Base-by-base conservation (phyloP, 1,140 invertebrate genomes). In the Drosophila erecta region DNA sequence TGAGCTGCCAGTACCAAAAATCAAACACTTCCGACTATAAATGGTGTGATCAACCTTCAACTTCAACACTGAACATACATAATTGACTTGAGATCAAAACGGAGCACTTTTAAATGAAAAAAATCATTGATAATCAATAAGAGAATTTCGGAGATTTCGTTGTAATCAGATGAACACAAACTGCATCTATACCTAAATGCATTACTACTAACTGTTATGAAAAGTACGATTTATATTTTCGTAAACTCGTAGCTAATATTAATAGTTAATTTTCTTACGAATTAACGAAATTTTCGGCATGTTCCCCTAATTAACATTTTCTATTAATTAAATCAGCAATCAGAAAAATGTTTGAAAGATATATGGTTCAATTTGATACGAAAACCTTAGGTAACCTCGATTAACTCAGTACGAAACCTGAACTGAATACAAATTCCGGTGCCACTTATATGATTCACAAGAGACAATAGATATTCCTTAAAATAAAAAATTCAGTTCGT, bases 291-390 rank as follows among this genome's bases (percentile, higher is more conserved):
- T 12, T 0, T 61, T 3, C 24, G 27, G 8, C 35, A 2, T 54
- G 20, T 12, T 5, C 20, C 8, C 5, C n/a, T 24, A n/a, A 27
- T 27, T 3, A 27, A n/a, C 8, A 30, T 30, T 3, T 15, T 49
- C 10, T 15, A 30, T 30, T 15, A 1, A 11, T 30, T 51, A 12
- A 20, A 35, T 51, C 4, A 20, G 12, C 15, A 30, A 33, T 17
- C 14, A 22, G 15, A 22, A 22, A 37, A 11, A 3, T 17, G 20
- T 60, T 60, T n/a, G 33, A 57, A 61, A 15, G 37, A 49, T 2
- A 30, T 30, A 30, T 15, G 22, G 11, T 11, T n/a, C 7, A 24
- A 55, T 17, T 12, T 55, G 15, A 60, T 40, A 24, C 11, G 22
- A 56, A 41, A 41, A 8, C 24, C 17, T n/a, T 22, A 12, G n/a